Evolutionary conservation across 2,888 invertebrate genomes (phyloP).

Genomic region (Blastobasis adustella): DNA sequence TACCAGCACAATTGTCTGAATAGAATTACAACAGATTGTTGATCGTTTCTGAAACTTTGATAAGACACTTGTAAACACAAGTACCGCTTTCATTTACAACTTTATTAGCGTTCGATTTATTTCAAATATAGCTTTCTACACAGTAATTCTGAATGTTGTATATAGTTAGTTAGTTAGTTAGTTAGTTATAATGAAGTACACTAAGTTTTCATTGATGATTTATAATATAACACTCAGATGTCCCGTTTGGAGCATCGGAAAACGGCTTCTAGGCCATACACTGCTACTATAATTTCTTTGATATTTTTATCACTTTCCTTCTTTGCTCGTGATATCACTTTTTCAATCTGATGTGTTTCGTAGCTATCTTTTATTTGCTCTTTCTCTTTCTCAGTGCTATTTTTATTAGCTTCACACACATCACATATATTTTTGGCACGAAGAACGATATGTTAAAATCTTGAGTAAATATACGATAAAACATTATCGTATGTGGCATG

Average conservation of each 20-base stretch:
- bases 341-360: slow-evolving; percentile 5
- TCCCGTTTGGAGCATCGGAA: slow-evolving; percentile 13
- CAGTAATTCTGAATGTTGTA: too few species aligned
- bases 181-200: slow-evolving; percentile 23
- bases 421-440: slow-evolving; percentile 18
- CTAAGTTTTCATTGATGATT: slow-evolving; percentile 20
- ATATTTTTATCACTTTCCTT: slow-evolving; percentile 10
- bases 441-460: slow-evolving; percentile 19
- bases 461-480: slow-evolving; percentile 19
- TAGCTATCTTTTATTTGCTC: slow-evolving; percentile 8
- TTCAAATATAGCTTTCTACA: too few species aligned
- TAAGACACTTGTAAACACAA: too few species aligned
- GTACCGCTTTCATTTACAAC: too few species aligned
- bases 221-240: slow-evolving; percentile 17
- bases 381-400: slow-evolving; percentile 10
- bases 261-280: slow-evolving; percentile 17
- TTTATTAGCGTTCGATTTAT: too few species aligned
- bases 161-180: too few species aligned
- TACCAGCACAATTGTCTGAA: too few species aligned
- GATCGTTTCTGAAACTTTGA: too few species aligned
- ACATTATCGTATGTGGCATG: slow-evolving; percentile 12
- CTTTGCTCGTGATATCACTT: slow-evolving; percentile 5
- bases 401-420: slow-evolving; percentile 14
- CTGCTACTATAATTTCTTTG: slow-evolving; percentile 6
- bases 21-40: too few species aligned